These are phyloP conservation scores for Paracentrotus lividus DNA, from an alignment of 53 echinoderm and acorn worm species.

Conservation along the genomic window DNA sequence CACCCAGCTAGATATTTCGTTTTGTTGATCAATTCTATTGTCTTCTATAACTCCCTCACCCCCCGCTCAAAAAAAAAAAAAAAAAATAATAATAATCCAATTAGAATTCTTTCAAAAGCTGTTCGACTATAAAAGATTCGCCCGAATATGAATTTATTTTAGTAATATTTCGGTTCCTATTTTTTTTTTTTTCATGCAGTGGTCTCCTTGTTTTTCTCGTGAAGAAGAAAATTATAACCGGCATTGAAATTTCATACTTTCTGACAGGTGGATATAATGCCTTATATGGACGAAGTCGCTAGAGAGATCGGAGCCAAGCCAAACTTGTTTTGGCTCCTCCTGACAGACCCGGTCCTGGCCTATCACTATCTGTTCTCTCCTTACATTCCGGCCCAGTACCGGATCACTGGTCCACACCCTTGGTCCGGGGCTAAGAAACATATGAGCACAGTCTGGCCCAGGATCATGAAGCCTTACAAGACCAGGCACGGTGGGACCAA, in stretches of 20 bases:
- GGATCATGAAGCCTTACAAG: slow-evolving; percentile 72
- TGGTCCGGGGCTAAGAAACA: slow-evolving; percentile 83
- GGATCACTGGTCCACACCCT: slow-evolving; percentile 82
- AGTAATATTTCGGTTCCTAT: too few relatives aligned
- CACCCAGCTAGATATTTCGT: too few relatives aligned
- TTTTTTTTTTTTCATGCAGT: too few relatives aligned
- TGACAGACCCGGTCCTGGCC: slow-evolving; percentile 78
- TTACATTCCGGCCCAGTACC: slow-evolving; percentile 84
- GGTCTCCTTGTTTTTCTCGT: too few relatives aligned
- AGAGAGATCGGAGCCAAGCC: slow-evolving; percentile 80
- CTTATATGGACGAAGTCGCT: slow-evolving; percentile 83
- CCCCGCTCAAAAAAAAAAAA: too few relatives aligned
- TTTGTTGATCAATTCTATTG: too few relatives aligned
- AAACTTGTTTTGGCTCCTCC: slow-evolving; percentile 71
- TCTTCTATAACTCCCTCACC: too few relatives aligned
- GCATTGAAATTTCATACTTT: neutral
- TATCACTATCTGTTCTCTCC: slow-evolving; percentile 80
- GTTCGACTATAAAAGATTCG: too few relatives aligned
- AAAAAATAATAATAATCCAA: too few relatives aligned
- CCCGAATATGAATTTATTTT: too few relatives aligned
- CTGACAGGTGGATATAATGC: slow-evolving; percentile 57
- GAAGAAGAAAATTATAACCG: too few relatives aligned
- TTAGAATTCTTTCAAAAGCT: too few relatives aligned
- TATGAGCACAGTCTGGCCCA: slow-evolving; percentile 82
- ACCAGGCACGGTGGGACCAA: slow-evolving; percentile 57